Conservation (phyloP, 1,140 invertebrate species). For the Gryon sp. region DNA sequence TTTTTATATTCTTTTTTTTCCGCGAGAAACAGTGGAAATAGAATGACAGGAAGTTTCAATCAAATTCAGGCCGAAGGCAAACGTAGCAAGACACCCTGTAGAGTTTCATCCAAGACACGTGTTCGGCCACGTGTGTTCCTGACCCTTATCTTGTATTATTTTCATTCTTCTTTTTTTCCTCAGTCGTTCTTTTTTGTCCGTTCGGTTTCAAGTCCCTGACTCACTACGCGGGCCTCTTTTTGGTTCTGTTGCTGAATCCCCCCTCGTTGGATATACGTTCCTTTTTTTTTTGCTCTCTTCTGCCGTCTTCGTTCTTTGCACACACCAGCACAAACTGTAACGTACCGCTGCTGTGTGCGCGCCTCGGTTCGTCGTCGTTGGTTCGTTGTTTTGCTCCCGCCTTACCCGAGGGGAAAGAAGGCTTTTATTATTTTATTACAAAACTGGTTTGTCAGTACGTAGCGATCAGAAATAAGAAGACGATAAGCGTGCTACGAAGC, state of each 20-base stretch:
- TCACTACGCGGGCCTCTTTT: conserved; percentile 63
- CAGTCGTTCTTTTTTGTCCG: conserved; percentile 36
- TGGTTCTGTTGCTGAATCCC: conserved; percentile 50
- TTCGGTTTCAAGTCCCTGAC: conserved; percentile 60
- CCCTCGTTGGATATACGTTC: too few relatives aligned
- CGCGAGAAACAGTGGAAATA: conserved; percentile 6
- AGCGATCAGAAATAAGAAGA: conserved; percentile 64
- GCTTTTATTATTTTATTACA: conserved; percentile 75
- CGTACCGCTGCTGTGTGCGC: conserved; percentile 53
- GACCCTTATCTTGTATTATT: conserved; percentile 63
- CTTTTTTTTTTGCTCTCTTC: background rate
- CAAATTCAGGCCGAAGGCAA: conserved; percentile 42
- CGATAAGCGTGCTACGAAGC: conserved; percentile 50
- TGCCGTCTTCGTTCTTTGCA: conserved; percentile 14
- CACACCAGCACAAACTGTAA: conserved; percentile 50
- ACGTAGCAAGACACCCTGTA: conserved; percentile 60
- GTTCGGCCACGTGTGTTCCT: conserved; percentile 74
- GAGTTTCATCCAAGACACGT: conserved; percentile 70
- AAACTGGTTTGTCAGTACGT: conserved; percentile 70
- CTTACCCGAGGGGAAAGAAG: conserved; percentile 55
- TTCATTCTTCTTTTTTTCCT: conserved; percentile 48
- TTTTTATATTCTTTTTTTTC: background rate
- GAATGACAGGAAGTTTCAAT: conserved; percentile 48
- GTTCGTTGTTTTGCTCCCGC: conserved; percentile 57
- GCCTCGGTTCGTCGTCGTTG: background rate